These are phyloP conservation scores for Hippoglossus hippoglossus DNA, from an alignment of 2,797 vertebrate genomes.

Conservation along the genomic window DNA sequence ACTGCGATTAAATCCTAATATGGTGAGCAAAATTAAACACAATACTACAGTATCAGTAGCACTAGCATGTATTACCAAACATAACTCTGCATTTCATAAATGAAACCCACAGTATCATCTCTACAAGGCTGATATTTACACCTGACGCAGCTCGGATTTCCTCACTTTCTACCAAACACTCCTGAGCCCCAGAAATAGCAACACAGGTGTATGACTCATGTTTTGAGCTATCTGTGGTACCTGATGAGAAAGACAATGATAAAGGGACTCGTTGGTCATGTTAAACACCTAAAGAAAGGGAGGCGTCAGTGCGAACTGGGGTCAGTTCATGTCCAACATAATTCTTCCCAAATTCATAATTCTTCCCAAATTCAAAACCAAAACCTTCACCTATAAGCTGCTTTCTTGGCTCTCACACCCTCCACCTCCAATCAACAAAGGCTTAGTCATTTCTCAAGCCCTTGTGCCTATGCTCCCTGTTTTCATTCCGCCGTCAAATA, in stretches of 20 bases:
- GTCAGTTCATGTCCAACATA: conserved; percentile 1
- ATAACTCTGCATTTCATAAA: not conserved
- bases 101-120: not conserved
- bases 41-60: not conserved
- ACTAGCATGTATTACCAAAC: conserved; percentile 2
- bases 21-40: not conserved
- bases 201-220: conserved; percentile 75
- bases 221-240: conserved; percentile 46
- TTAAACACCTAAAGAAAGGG: conserved; percentile 23
- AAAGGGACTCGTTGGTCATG: conserved; percentile 56
- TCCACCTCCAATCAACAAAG: not conserved
- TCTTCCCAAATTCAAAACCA: conserved; percentile 1
- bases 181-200: conserved; percentile 76
- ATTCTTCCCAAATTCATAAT: conserved; percentile 18
- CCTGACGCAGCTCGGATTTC: conserved; percentile 54
- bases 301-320: conserved; percentile 27
- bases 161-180: conserved; percentile 51
- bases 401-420: not conserved
- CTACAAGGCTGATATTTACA: conserved; percentile 50
- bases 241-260: conserved; percentile 56
- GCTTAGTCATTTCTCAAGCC: not conserved
- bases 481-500: conserved; percentile 19
- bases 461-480: conserved; percentile 12
- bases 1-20: not conserved
- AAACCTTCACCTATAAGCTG: conserved; percentile 5